Evolutionary conservation across 2,113 vertebrate species (phyloP), one percentile per base, ranked within the genome.

Genomic region (Syngnathoides biaculeatus): DNA sequence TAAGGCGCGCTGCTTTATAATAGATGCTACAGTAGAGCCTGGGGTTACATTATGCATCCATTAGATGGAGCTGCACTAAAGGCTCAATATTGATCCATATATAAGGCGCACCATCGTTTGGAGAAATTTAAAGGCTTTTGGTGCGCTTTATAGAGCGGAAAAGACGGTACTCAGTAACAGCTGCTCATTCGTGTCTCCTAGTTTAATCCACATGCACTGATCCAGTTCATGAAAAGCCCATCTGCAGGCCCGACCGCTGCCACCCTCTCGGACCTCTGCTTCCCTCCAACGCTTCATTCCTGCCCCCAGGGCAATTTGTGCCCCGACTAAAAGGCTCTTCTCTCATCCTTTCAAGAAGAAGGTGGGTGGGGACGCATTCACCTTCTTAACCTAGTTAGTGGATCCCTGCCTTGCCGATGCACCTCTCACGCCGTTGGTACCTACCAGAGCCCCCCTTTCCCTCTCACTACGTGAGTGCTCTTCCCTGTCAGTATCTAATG

Each of bases 341-440:
- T 73, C 71, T 72, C 72, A 58, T 62, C 30, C 50, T 39, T 60
- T 70, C 22, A 13, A 35, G 43, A 47, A 40, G 53, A 30, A 53
- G 47, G 40, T 24, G 58, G 17, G 55, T 9, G 59, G 52, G 65
- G 68, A 43, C 4, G 73, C 39, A 75, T 84, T 82, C 79, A 85
- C 80, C 86, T 85, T 83, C 74, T 71, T 91, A 92, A 92, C 88
- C 75, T 79, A 87, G 89, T 92, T 91, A 91, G 81, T 48, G 38
- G 79, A 74, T 76, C 69, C 63, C 78, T 72, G 67, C 74, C 64
- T 86, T 88, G 74, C 77, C 42, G 19, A 74, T 79, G 81, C 78
- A 87, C 83, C 86, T 79, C 71, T 67, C 30, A 35, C 45, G 68
- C 71, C 65, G 68, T 62, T 67, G 77, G 75, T 72, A 72, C 73